These are phyloP conservation scores for Homalodisca vitripennis DNA, from an alignment of 1,140 invertebrate species.

Conservation along the genomic window DNA sequence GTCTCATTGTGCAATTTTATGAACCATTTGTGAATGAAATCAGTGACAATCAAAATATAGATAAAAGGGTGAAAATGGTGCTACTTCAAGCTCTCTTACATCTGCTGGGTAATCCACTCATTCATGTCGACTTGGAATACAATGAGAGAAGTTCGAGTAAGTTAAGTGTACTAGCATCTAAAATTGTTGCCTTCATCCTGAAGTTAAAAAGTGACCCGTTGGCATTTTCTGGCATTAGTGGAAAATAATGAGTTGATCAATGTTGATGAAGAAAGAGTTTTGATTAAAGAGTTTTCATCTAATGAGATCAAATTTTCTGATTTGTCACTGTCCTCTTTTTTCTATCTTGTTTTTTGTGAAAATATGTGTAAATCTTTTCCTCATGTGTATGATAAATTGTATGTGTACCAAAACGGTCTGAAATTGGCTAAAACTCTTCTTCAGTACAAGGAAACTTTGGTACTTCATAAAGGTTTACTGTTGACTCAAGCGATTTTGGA, in stretches of 20 bases:
- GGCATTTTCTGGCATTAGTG: slow-evolving; percentile 54
- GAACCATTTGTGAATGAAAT: slow-evolving; percentile 57
- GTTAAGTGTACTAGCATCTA: slow-evolving; percentile 49
- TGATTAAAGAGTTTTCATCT: slow-evolving; percentile 49
- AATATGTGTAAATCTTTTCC: slow-evolving; percentile 55
- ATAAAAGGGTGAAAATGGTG: slow-evolving; percentile 47
- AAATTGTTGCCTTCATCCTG: slow-evolving; percentile 51
- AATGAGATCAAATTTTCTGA: slow-evolving; percentile 51
- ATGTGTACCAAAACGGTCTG: slow-evolving; percentile 60
- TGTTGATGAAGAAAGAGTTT: slow-evolving; percentile 43
- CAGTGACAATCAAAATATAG: slow-evolving; percentile 39
- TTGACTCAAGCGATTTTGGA: slow-evolving; percentile 56
- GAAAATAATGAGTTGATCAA: slow-evolving; percentile 49
- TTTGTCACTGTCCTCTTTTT: slow-evolving; percentile 57
- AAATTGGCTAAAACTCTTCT: slow-evolving; percentile 58
- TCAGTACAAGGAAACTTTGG: slow-evolving; percentile 53
- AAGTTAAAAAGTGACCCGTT: slow-evolving; percentile 54
- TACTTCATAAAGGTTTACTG: slow-evolving; percentile 63
- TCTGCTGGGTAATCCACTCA: slow-evolving; percentile 67
- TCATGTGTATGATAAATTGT: slow-evolving; percentile 62
- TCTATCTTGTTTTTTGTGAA: slow-evolving; percentile 62
- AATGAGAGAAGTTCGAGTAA: slow-evolving; percentile 49
- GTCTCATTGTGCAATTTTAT: slow-evolving; percentile 63
- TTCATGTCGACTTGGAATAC: slow-evolving; percentile 60
- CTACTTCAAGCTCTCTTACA: slow-evolving; percentile 57